Evolutionary conservation across 2,113 vertebrate genomes (phyloP).

Genomic region (Nycticryphes semicollaris): DNA sequence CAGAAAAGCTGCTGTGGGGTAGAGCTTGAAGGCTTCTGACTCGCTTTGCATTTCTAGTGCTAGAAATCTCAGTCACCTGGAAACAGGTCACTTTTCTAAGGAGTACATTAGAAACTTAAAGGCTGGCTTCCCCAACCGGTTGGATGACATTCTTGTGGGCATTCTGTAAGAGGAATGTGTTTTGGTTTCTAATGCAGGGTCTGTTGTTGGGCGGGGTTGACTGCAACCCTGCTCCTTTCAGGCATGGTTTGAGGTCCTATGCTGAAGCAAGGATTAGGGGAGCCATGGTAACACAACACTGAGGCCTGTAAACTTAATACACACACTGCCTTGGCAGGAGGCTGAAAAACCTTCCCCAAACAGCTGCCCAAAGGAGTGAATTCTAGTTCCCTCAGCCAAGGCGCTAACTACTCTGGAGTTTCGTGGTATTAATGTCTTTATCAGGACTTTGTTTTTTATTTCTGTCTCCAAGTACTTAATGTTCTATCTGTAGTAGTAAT

Average conservation of each 20-base stretch:
- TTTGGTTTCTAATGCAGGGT: background rate
- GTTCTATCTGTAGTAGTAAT: background rate
- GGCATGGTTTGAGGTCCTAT: background rate
- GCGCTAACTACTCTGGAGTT: background rate
- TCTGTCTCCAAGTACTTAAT: background rate
- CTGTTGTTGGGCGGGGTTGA: slow-evolving; percentile 27
- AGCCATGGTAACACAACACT: slow-evolving; percentile 54
- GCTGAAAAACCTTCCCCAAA: background rate
- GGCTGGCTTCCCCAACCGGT: background rate
- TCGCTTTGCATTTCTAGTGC: background rate
- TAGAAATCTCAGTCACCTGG: background rate
- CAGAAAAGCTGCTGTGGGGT: background rate
- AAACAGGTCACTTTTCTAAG: background rate
- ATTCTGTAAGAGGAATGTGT: background rate
- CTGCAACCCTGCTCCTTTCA: background rate
- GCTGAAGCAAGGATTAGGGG: background rate
- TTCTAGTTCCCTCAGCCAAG: slow-evolving; percentile 9
- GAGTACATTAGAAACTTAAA: background rate
- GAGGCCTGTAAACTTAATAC: background rate
- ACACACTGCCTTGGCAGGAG: slow-evolving; percentile 17
- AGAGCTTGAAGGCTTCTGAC: background rate
- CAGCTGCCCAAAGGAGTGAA: background rate
- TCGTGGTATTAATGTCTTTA: background rate
- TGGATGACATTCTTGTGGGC: slow-evolving; percentile 29
- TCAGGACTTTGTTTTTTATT: background rate